Evolutionary conservation across 2,888 invertebrate genomes (phyloP), one percentile per base, ranked within the genome.

Genomic region (Dasysyrphus albostriatus): DNA sequence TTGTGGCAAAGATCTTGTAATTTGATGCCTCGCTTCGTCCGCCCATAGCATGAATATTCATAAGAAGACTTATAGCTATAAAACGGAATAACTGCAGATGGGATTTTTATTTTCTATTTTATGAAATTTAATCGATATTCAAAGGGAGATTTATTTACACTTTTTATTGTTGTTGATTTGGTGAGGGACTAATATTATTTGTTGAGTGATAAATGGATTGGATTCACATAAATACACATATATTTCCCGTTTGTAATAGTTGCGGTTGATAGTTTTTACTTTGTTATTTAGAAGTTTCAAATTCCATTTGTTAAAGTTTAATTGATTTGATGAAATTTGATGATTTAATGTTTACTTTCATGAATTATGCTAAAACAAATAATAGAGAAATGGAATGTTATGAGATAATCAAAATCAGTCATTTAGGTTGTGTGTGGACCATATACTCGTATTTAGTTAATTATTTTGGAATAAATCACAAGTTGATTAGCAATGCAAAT

Each of bases 71-170:
- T n/a, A n/a, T n/a, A 32, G 32, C 12, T 39, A 5, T 65, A 63
- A n/a, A n/a, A 34, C 51, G 19, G 58, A 54, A 51, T 19, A 19
- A 2, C 14, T 34, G 12, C 51, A 32, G 56, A 34, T 16, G 19
- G 34, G 7, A 39, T 59, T 61, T 61, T 16, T 47, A 44, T 44
- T 65, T 65, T 47, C 47, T 47, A 65, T 65, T 63, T 65, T 42
- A 61, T 49, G 82, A 70, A 72, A 65, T 58, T 34, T 32, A 82
- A 82, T 82, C 76, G 77, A 82, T 82, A 77, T 51, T 42, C 47
- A 32, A 42, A 69, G 37, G 39, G 54, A 69, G 44, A 65, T 65
- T 69, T 69, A 32, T 65, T 65, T 47, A 7, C n/a, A 16, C 8
- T 34, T 59, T 59, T 14, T 37, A 19, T 32, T 44, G n/a, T 32